Base-by-base conservation (phyloP, 2,888 invertebrate genomes). In the Megaustenia siamemsis region DNA sequence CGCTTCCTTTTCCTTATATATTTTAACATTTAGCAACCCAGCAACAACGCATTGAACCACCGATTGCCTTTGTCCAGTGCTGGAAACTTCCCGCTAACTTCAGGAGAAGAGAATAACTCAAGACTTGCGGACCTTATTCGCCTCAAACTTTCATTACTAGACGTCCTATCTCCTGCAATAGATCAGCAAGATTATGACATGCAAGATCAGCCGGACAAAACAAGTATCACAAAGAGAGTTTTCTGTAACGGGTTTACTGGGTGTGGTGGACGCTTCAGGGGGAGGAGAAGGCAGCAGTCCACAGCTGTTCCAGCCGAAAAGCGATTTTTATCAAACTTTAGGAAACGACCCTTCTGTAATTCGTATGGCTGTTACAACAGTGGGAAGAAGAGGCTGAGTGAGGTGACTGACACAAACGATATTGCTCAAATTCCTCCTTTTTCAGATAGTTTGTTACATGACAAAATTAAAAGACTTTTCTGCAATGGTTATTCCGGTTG, bases 321-420 rank as follows among this genome's bases (percentile, higher is more conserved):
- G 49, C 32, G 86, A 28, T 76, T 75, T 49, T 81, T 68, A 63
- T n/a, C 66, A 12, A 35, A 49, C 35, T 69, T 86, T 18, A 71
- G 69, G 40, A 91, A 91, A 86, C 86, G 91, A n/a, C 89, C 89
- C 18, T 91, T 91, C 85, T 91, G 91, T 80, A 91, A 91, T 28
- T 88, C 88, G 77, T 89, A 88, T 66, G 91, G 91, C 24, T 91
- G 91, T 69, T 88, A 86, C 40, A 90, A 90, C 68, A 84, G 89
- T 18, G 88, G 87, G 45, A 71, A 88, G n/a, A 77, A 82, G 38
- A 76, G 83, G 32, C 40, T 78, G 38, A 69, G 43, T 18, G 45
- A 56, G 53, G 56, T 18, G 8, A 24, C 43, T n/a, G 12, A 12
- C 24, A 53, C 4, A 6, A 71, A 43, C 24, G 71, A 82, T 12